Percentiles rank a stretch among this genome's conserved stretches.
phyloP scores from a whole-genome alignment of 2,888 invertebrate species.

The Tetheella fluctuosa region DNA sequence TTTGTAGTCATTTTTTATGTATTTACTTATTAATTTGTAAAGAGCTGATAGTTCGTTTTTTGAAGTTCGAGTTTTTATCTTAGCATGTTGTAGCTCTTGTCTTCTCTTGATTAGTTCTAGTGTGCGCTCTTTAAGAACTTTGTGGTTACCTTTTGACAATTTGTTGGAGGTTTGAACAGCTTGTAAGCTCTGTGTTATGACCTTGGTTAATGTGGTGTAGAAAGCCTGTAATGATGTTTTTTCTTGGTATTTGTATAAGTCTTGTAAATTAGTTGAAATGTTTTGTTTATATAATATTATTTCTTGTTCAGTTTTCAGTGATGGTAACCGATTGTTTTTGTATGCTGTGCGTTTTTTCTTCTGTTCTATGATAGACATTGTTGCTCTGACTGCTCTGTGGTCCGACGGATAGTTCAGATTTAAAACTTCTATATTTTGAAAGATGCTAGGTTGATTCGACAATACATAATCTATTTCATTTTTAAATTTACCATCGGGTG shows the following conservation, averaged over 20 bases:
- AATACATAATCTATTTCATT: conserved; percentile 35
- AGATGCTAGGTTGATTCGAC: conserved; percentile 22
- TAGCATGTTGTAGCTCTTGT: no score
- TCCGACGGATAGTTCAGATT: conserved; percentile 24
- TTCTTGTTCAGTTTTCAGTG: conserved; percentile 18
- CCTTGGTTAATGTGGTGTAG: no score
- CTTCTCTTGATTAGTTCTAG: no score
- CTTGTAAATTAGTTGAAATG: conserved; percentile 5
- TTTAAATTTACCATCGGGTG: conserved; percentile 27
- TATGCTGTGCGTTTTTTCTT: conserved; percentile 15
- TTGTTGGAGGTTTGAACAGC: no score
- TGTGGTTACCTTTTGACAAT: no score
- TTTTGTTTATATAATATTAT: conserved; percentile 15
- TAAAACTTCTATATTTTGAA: conserved; percentile 17
- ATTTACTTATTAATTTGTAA: no score
- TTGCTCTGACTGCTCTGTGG: conserved; percentile 27
- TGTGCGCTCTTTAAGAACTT: no score
- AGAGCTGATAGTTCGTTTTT: no score
- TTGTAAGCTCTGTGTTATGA: no score
- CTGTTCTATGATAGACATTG: conserved; percentile 18
- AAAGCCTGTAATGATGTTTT: conserved; percentile 12
- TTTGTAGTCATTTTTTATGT: no score
- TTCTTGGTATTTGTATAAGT: conserved; percentile 9
- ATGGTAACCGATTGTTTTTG: conserved; percentile 12
- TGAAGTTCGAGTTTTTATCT: no score